Conservation (phyloP, 30 jellyfish, hydroid and myxozoan species). For the Phacellophora camtschatica region DNA sequence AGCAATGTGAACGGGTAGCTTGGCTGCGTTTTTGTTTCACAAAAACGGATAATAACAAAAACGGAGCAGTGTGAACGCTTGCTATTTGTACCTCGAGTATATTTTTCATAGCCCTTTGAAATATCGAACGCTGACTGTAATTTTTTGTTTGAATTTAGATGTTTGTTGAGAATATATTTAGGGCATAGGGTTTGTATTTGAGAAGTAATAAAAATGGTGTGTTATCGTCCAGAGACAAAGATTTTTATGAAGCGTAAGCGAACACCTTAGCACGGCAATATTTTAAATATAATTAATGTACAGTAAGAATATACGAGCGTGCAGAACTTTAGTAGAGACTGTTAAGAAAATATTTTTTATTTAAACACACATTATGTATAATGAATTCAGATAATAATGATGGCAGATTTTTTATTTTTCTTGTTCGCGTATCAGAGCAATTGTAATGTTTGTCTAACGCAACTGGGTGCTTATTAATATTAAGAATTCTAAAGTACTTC, state of each 20-base stretch:
- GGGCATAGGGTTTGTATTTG: constrained; percentile 78
- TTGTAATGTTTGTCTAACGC: constrained; percentile 30
- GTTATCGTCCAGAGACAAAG: constrained; percentile 47
- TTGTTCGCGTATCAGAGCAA: constrained; percentile 50
- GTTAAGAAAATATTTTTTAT: constrained; percentile 50
- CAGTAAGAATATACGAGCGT: constrained; percentile 54
- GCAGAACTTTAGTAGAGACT: constrained; percentile 64
- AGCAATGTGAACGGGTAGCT: neutral
- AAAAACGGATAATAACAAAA: neutral
- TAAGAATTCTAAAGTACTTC: neutral
- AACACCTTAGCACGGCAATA: constrained; percentile 38
- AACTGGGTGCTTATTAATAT: constrained; percentile 3
- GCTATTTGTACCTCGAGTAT: too few species aligned
- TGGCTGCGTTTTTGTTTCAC: constrained; percentile 20
- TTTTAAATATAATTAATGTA: constrained; percentile 57
- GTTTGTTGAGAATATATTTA: constrained; percentile 44
- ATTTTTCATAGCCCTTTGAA: neutral
- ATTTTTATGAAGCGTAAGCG: constrained; percentile 20
- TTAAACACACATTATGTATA: constrained; percentile 73
- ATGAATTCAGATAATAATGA: constrained; percentile 62
- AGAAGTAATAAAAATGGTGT: constrained; percentile 26
- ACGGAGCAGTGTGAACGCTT: too few species aligned
- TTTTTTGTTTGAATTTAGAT: constrained; percentile 29
- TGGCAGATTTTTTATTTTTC: constrained; percentile 72
- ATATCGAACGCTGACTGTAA: neutral